phyloP scores from a whole-genome alignment of 2,888 invertebrate genomes.

The Acanthococcus lagerstroemiae region DNA sequence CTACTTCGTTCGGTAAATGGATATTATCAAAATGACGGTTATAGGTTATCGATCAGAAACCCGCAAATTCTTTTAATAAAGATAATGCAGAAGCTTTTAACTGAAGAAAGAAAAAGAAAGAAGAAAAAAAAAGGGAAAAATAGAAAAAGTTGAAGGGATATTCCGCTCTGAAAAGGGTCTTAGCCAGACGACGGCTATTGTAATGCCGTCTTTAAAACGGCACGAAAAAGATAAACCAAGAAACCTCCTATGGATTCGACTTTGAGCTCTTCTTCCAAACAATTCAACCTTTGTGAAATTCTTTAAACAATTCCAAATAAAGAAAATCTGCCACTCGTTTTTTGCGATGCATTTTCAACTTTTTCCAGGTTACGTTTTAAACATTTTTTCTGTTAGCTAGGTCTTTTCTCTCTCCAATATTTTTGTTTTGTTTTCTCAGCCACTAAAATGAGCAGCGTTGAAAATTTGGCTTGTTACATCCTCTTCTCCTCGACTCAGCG shows the following conservation, averaged over 20 bases:
- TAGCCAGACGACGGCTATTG: neutral
- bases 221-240: neutral
- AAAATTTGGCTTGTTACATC: no score
- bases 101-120: neutral
- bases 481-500: no score
- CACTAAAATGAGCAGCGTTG: no score
- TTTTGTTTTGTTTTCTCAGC: no score
- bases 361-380: no score
- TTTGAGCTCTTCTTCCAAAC: constrained; percentile 1
- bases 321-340: no score
- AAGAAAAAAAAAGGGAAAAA: neutral
- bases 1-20: neutral
- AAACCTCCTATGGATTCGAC: neutral
- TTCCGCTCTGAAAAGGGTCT: neutral
- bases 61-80: constrained; percentile 6
- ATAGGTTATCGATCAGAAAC: constrained; percentile 5
- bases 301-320: constrained; percentile 2
- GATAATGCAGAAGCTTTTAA: neutral
- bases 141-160: constrained; percentile 4
- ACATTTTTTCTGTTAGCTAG: no score
- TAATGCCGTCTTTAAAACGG: neutral
- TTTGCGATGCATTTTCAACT: no score
- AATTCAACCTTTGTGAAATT: constrained; percentile 8
- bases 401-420: no score
- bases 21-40: neutral